These are phyloP conservation scores for Australoheros facetus DNA, from an alignment of 2,797 vertebrate genomes.

Conservation along the genomic window DNA sequence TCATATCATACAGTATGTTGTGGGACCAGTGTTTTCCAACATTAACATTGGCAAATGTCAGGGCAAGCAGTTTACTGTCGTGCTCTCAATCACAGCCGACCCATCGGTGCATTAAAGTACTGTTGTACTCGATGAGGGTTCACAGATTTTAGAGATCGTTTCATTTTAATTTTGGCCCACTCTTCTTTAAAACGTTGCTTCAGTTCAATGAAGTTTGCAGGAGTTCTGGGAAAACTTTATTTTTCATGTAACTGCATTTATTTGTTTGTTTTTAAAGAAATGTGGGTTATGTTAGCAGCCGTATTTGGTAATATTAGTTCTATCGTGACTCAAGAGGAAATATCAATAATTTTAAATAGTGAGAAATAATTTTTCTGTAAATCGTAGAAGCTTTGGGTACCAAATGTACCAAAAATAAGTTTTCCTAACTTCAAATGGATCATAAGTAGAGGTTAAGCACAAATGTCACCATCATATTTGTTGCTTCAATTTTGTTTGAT, in stretches of 20 bases:
- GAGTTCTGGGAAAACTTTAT: neutral
- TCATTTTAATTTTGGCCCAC: neutral
- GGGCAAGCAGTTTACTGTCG: neutral
- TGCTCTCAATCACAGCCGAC: neutral
- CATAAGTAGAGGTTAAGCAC: too few species aligned
- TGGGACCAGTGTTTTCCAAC: slow-evolving; percentile 13
- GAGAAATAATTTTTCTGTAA: neutral
- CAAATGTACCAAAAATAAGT: neutral
- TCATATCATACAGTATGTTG: neutral
- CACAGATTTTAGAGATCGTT: neutral
- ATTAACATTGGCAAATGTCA: slow-evolving; percentile 35
- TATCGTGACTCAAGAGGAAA: neutral
- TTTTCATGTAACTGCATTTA: neutral
- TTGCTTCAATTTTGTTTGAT: too few species aligned
- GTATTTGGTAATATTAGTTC: neutral
- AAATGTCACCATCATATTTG: too few species aligned
- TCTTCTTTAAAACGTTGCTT: fast-evolving
- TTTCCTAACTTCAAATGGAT: neutral
- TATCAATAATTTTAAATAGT: neutral
- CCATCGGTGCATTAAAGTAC: neutral
- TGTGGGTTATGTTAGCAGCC: neutral
- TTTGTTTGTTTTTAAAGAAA: neutral
- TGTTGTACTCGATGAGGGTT: neutral
- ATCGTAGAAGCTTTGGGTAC: neutral
- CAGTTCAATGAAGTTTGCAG: fast-evolving